Evolutionary conservation across 2,888 invertebrate genomes (phyloP), one percentile per base, ranked within the genome.

Genomic region (Oxyteleia sp.): DNA sequence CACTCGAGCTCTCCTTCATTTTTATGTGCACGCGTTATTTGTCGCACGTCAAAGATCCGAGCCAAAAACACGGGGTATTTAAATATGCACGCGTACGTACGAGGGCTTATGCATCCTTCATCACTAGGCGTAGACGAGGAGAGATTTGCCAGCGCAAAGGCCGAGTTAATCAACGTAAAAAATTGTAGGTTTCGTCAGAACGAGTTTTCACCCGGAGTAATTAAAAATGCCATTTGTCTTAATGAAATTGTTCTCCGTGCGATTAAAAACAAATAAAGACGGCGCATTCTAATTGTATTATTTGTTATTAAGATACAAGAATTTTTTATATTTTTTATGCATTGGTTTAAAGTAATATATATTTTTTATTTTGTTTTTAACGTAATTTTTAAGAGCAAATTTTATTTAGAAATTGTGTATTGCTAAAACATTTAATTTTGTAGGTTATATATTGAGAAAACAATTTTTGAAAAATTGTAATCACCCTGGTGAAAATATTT

Each of bases 131-230:
- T 38, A n/a, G 26, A 68, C 59, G 26, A 57, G 47, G 32, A 68
- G 66, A 38, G n/a, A 68, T 43, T 59, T 43, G 41, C 26, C 68
- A 26, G 45, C 35, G 47, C 41, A 49, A 59, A 71, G 29, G 53
- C 71, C 15, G 51, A 41, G 55, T 75, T 64, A 75, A 75, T 64
- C 64, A 74, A 53, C 51, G 41, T 26, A 51, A 61, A 71, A 74
- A 47, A 35, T 47, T 32, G 51, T 51, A 49, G 41, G 72, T 57
- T 64, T 57, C 29, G 26, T 47, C 38, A 18, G 10, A 55, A 64
- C 47, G 55, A 74, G 55, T 64, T 64, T 45, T 74, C 32, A 23
- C 38, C 1, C 29, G n/a, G 13, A 38, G 18, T 57, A 57, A 64
- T 64, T 71, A 49, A 71, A 71, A 71, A 59, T 71, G 49, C 15